Percentiles rank a stretch among this genome's conserved stretches.
Conservation (phyloP, 2,888 invertebrate genomes). For the Anticlea derivata region DNA sequence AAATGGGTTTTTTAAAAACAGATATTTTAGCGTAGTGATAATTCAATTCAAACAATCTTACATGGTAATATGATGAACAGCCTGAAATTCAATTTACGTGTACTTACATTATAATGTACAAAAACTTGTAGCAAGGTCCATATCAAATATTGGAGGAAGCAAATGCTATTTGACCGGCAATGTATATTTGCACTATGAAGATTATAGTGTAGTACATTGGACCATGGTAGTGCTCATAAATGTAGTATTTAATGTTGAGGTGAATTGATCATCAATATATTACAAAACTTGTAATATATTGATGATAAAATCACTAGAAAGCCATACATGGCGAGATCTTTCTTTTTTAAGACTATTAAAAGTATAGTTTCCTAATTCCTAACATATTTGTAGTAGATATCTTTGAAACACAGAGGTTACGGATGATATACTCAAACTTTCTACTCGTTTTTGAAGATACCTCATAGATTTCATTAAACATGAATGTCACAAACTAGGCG, state of each 20-base stretch:
- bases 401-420: too few species aligned
- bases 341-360: too few species aligned
- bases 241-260: not conserved
- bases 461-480: too few species aligned
- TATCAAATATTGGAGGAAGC: slow-evolving; percentile 8
- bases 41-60: slow-evolving; percentile 17
- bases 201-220: slow-evolving; percentile 5
- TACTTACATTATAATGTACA: not conserved
- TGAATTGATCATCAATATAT: too few species aligned
- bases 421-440: too few species aligned
- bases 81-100: not conserved
- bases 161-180: slow-evolving; percentile 7
- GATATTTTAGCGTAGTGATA: slow-evolving; percentile 29
- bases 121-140: not conserved
- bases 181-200: not conserved
- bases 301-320: too few species aligned
- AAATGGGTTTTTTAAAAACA: slow-evolving; percentile 18
- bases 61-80: not conserved
- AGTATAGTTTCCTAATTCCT: too few species aligned
- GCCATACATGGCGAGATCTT: too few species aligned
- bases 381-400: too few species aligned
- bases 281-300: too few species aligned
- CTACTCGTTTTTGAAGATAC: too few species aligned
- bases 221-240: not conserved
- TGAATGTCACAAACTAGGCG: too few species aligned